Base-by-base conservation (phyloP, 2,113 vertebrate species). In the Cichladusa arquata region DNA sequence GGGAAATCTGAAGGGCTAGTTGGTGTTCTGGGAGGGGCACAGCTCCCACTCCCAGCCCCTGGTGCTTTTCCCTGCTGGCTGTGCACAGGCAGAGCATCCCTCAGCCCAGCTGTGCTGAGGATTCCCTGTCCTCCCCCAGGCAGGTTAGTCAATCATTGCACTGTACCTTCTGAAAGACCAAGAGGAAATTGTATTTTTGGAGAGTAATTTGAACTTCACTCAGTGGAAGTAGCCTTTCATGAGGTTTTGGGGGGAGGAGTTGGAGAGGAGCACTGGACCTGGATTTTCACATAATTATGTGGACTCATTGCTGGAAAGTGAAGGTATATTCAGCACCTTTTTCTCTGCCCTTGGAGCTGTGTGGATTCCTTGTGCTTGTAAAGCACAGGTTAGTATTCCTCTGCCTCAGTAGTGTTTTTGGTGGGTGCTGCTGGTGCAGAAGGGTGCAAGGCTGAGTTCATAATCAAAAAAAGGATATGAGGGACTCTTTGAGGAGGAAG, bases 171-270 rank as follows among this genome's bases (percentile, higher is more conserved):
- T 42, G 65, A 64, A 80, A 88, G 51, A 58, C 15, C 1, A 3
- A 50, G 69, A 77, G 57, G 73, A 93, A 79, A 84, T 33, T 24
- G 51, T 88, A 4, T 93, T 90, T 90, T 92, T 38, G 50, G 67
- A 71, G 66, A 65, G 45, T 38, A 34, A 72, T 84, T n/a, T 72
- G 77, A 76, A 50, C 5, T 79, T 73, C 8, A 14, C 60, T 85
- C 58, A 7, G 33, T 65, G 88, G 58, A 78, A 66, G 42, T 8
- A 11, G 62, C 14, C 20, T 93, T 95, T 82, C 61, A 45, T 51
- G 69, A 84, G 61, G 73, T 33, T 38, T 73, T 28, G 86, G 65
- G n/a, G 22, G 60, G 51, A 89, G 50, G 81, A 92, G 64, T 18
- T 89, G 92, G 71, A 81, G 50, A 79, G 14, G 38, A 94, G 33